Evolutionary conservation across 2,797 vertebrate species (phyloP).

Genomic region (Clarias fuscus): DNA sequence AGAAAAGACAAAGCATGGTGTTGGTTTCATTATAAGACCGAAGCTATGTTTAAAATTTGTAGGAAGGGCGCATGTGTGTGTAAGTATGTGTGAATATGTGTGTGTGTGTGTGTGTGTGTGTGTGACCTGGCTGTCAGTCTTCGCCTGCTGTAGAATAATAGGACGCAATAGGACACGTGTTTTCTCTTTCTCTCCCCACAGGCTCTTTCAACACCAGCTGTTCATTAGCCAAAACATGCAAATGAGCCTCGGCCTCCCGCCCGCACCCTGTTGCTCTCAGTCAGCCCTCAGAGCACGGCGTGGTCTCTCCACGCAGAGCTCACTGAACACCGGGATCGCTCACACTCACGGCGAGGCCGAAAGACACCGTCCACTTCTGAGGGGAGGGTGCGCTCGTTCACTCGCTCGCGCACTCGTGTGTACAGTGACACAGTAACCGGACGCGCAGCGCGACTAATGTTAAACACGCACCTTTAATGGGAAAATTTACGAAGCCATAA

Average conservation of each 20-base stretch:
- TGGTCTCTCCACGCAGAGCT: conserved; percentile 28
- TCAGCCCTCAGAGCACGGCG: conserved; percentile 51
- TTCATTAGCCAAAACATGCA: conserved; percentile 90
- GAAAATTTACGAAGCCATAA: no score
- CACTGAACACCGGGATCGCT: not conserved
- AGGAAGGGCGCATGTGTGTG: conserved; percentile 46
- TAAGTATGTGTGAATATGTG: conserved; percentile 47
- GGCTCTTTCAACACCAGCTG: conserved; percentile 76
- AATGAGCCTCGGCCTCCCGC: conserved; percentile 69
- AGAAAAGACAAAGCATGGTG: conserved; percentile 47
- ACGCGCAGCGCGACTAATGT: no score
- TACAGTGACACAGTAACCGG: no score
- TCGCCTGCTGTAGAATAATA: conserved; percentile 81
- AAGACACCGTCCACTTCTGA: not conserved
- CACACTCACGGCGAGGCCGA: not conserved
- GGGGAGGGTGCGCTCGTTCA: no score
- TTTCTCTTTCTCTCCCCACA: conserved; percentile 61
- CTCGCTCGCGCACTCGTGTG: no score
- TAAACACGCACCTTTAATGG: no score
- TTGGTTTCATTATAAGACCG: conserved; percentile 41
- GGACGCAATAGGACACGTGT: conserved; percentile 82
- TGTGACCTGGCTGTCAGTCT: conserved; percentile 79
- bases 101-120: not conserved
- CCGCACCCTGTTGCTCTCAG: conserved; percentile 55
- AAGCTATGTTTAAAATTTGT: conserved; percentile 29